phyloP scores from a whole-genome alignment of 2,888 invertebrate species.

The Campaea margaritaria region DNA sequence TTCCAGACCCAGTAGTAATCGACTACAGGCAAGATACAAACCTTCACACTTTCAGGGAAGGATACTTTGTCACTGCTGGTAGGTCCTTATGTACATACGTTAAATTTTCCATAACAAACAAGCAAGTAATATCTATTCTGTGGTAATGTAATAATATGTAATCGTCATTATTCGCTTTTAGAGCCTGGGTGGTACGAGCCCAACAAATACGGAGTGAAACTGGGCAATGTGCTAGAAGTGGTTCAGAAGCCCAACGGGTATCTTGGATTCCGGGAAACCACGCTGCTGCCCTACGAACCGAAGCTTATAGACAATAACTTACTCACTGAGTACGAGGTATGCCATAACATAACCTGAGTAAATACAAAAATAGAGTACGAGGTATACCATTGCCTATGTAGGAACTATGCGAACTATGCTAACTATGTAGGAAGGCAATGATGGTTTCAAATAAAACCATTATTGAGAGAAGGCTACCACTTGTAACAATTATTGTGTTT shows the following conservation, averaged over 20 bases:
- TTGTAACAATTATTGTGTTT: too few species aligned
- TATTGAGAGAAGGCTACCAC: too few species aligned
- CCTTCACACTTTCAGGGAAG: conserved; percentile 87
- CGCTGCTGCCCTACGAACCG: conserved; percentile 94
- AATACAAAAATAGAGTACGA: neutral
- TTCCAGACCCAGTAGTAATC: conserved; percentile 91
- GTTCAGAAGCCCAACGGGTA: conserved; percentile 80
- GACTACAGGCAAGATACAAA: conserved; percentile 86
- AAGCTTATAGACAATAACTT: conserved; percentile 92
- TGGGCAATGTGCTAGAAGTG: conserved; percentile 94
- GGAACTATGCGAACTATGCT: too few species aligned
- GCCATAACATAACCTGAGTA: conserved; percentile 23
- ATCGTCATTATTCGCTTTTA: conserved; percentile 55
- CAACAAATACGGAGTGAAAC: conserved; percentile 92
- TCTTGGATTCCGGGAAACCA: conserved; percentile 91
- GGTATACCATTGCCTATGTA: too few species aligned
- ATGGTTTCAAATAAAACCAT: too few species aligned
- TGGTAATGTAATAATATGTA: neutral
- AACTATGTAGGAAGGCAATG: too few species aligned
- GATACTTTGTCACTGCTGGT: conserved; percentile 93
- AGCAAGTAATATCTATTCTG: too few species aligned
- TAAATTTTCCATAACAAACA: too few species aligned
- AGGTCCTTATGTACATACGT: conserved; percentile 51
- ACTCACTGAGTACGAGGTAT: conserved; percentile 92
- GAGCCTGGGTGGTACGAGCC: conserved; percentile 96